Percentiles rank a stretch among this genome's conserved stretches.
Conservation (phyloP, 1,140 invertebrate species). For the Artemia franciscana region DNA sequence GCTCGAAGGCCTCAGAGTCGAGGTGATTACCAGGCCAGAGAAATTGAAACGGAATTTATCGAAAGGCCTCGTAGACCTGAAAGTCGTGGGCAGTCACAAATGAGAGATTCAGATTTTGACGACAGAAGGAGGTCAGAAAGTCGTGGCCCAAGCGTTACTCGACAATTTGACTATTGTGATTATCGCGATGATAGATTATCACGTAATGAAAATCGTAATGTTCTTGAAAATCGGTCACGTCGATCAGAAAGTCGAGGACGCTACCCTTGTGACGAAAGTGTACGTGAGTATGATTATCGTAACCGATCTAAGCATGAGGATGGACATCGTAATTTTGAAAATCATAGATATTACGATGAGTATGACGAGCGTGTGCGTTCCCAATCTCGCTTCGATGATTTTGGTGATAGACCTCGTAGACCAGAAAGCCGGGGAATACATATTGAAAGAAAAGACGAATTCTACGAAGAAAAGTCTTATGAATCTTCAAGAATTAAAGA, state of each 20-base stretch:
- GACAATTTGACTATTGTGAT: background rate
- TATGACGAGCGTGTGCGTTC: background rate
- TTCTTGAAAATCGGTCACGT: background rate
- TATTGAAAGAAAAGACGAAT: background rate
- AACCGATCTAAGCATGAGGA: background rate
- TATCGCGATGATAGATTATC: too few relatives aligned
- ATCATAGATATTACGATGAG: background rate
- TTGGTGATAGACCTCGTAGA: background rate
- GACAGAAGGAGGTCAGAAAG: background rate
- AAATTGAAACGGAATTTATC: background rate
- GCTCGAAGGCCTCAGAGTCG: background rate
- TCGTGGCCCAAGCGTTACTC: background rate
- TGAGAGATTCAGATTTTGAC: background rate
- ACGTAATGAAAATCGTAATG: too few relatives aligned
- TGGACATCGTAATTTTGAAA: background rate
- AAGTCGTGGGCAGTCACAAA: background rate
- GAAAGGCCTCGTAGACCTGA: background rate
- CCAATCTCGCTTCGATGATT: background rate
- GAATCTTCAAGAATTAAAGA: too few relatives aligned
- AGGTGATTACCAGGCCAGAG: background rate
- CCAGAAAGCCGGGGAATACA: background rate
- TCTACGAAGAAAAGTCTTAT: background rate
- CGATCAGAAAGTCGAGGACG: background rate
- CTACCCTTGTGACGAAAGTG: background rate
- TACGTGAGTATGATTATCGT: background rate